Base-by-base conservation (phyloP, 2,113 vertebrate species). In the Cichladusa arquata region DNA sequence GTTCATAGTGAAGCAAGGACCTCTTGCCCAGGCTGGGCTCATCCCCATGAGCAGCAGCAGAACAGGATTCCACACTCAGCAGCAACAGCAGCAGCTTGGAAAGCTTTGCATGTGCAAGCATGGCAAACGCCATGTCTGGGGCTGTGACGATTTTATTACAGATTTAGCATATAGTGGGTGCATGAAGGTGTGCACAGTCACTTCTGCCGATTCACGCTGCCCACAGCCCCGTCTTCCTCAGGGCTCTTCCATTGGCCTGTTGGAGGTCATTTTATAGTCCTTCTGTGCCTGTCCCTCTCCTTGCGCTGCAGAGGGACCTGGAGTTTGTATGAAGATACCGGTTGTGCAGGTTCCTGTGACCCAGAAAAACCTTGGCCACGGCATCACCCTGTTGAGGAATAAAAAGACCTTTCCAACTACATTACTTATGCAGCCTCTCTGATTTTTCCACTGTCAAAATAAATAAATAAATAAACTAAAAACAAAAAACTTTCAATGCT, bases 41-140 rank as follows among this genome's bases (percentile, higher is more conserved):
- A 31, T 95, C 91, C 76, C 45, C 22, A 57, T 47, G 19, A 23
- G 50, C 90, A 62, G 84, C 76, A 92, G 96, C 93, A 95, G 78
- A 57, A 18, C 44, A 86, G 47, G 48, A 38, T 3, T 67, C 24
- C n/a, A 97, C 8, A 3, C 25, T 70, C 36, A 48, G 33, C 8
- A 96, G 77, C 64, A 48, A 33, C 7, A 96, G 77, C 64, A 97
- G 51, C 72, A 66, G 40, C 3, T 16, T 92, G 73, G 92, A 80
- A 81, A 93, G 9, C 47, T n/a, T 22, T 24, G 42, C 44, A 40
- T 8, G 19, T 56, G 31, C 17, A 38, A 76, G 29, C 1, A 0
- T 6, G 2, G 17, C 38, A 82, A 48, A 72, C 62, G 44, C 78
- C 97, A 97, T 97, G 38, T 28, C 36, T 57, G 33, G 34, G 4